A percentile compares a stretch with the other conserved stretches of the same genome.
Evolutionary conservation across 2,797 vertebrate genomes (phyloP).

Genomic region (Anguilla marmorata): DNA sequence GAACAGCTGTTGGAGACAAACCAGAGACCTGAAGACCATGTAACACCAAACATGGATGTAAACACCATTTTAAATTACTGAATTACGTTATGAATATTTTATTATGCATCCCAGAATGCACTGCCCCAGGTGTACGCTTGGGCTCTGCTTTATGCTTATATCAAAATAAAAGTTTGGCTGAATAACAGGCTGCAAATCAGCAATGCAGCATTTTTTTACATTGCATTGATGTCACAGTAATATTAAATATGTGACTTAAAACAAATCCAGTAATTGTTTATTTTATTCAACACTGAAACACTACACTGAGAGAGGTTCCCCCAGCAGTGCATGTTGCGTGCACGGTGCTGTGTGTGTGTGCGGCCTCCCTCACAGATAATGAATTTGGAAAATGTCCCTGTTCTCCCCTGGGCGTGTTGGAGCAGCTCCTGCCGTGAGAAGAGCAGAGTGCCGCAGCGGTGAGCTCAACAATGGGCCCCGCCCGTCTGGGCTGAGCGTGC

Average conservation of each 20-base stretch:
- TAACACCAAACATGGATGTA: neutral
- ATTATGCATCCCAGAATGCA: slow-evolving; percentile 1
- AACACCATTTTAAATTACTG: neutral
- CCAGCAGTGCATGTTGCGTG: neutral
- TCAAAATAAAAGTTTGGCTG: neutral
- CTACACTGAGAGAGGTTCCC: neutral
- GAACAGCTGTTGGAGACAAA: neutral
- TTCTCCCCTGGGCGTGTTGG: slow-evolving; percentile 4
- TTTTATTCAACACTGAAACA: neutral
- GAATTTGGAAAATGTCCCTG: neutral
- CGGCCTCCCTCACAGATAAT: neutral
- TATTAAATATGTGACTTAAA: neutral
- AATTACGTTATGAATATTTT: neutral
- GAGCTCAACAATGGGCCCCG: slow-evolving; percentile 19
- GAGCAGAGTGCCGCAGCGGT: neutral
- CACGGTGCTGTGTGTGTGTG: neutral
- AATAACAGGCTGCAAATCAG: neutral
- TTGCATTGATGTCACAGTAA: neutral
- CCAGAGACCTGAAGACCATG: neutral
- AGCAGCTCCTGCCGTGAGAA: slow-evolving; percentile 16
- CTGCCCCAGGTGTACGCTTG: neutral
- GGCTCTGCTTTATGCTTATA: neutral
- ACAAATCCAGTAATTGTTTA: neutral
- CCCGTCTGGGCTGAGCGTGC: slow-evolving; percentile 7
- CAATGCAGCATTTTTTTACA: neutral